Conservation (phyloP, 2,113 vertebrate genomes). For the Aspiorhynchus laticeps region DNA sequence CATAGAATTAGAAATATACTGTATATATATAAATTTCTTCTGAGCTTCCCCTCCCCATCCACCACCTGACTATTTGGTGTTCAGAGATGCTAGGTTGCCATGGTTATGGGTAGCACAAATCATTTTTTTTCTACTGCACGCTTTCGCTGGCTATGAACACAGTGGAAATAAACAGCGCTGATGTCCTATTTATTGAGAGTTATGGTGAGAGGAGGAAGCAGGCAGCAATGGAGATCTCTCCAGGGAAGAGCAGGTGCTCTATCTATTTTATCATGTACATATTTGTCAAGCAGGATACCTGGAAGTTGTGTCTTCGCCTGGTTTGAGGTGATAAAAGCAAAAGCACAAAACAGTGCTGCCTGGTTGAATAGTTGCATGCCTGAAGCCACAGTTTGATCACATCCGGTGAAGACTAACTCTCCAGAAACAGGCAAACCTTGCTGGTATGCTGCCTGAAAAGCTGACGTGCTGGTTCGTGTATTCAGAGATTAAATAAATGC, state of each 20-base stretch:
- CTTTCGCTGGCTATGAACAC: slow-evolving; percentile 61
- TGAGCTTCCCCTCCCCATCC: slow-evolving; percentile 29
- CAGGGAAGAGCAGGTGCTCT: slow-evolving; percentile 43
- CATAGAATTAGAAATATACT: too few relatives aligned
- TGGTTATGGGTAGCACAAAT: slow-evolving; percentile 66
- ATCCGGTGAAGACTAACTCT: slow-evolving; percentile 16
- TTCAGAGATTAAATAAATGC: slow-evolving; percentile 16
- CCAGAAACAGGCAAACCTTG: slow-evolving; percentile 1
- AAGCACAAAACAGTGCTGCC: neutral
- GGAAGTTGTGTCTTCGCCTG: slow-evolving; percentile 1
- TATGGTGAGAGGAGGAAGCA: slow-evolving; percentile 37
- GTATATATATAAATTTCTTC: neutral
- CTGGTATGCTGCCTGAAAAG: neutral
- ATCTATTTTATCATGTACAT: slow-evolving; percentile 52
- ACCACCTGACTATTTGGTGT: slow-evolving; percentile 58
- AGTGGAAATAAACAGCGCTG: slow-evolving; percentile 67
- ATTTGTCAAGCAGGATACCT: slow-evolving; percentile 43
- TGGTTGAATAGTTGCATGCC: slow-evolving; percentile 34
- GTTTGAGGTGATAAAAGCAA: slow-evolving; percentile 30
- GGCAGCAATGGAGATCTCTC: slow-evolving; percentile 43
- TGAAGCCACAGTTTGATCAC: slow-evolving; percentile 22
- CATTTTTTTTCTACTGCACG: slow-evolving; percentile 54
- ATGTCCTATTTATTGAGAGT: slow-evolving; percentile 68
- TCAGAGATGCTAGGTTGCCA: slow-evolving; percentile 64
- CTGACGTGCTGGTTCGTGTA: slow-evolving; percentile 19